Conservation (phyloP, 2,888 invertebrate genomes). For the Aphodius granarius region DNA sequence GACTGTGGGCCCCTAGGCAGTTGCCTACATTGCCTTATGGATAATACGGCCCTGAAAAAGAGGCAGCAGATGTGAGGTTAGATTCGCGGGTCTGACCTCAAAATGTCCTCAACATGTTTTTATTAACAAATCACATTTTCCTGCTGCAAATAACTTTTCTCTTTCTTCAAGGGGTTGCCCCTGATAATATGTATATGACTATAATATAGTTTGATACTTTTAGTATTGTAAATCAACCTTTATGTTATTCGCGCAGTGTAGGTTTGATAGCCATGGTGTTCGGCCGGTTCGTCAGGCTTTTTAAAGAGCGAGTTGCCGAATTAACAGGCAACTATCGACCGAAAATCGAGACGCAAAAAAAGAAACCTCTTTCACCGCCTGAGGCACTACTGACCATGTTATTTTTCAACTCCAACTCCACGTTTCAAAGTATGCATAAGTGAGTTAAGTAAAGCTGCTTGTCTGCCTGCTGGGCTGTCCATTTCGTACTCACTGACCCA, state of each 20-base stretch:
- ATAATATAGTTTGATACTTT: too few species aligned
- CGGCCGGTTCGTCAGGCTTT: neutral
- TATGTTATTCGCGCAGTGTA: neutral
- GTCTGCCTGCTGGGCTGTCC: neutral
- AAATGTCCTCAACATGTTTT: too few species aligned
- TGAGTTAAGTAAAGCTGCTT: constrained; percentile 5
- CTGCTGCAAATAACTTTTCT: too few species aligned
- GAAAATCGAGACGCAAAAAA: constrained; percentile 1
- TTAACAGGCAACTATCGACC: neutral
- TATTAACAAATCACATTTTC: too few species aligned
- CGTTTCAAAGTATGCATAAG: constrained; percentile 13
- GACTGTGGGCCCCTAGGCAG: too few species aligned
- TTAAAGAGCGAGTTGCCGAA: neutral
- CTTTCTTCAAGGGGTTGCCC: too few species aligned
- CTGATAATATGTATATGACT: neutral
- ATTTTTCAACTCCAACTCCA: neutral
- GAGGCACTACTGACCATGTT: neutral
- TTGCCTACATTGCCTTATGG: too few species aligned
- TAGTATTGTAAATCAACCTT: neutral
- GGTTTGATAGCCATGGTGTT: neutral
- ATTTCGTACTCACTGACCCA: neutral
- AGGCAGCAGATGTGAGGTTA: too few species aligned
- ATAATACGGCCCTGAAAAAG: too few species aligned
- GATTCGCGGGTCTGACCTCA: too few species aligned
- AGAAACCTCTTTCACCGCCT: constrained; percentile 19